These are phyloP conservation scores for Andrena flavipes DNA, from an alignment of 2,888 invertebrate genomes.

Conservation along the genomic window DNA sequence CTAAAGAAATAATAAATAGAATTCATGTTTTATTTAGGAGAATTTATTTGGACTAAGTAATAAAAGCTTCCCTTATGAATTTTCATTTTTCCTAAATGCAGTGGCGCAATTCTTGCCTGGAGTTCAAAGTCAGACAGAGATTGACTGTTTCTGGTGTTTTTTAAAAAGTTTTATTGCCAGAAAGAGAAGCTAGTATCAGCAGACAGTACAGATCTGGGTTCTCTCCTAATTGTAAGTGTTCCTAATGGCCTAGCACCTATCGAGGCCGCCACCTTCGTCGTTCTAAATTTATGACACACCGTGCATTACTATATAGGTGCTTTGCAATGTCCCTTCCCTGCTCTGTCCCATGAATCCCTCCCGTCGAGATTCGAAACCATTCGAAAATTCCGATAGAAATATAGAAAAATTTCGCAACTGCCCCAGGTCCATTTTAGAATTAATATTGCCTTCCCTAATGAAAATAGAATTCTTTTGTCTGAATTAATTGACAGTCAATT, in stretches of 20 bases:
- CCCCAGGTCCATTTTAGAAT: not conserved
- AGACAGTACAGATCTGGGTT: not conserved
- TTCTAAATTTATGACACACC: not conserved
- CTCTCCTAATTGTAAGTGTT: not conserved
- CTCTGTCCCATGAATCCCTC: not conserved
- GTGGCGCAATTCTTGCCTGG: not conserved
- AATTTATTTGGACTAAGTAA: not conserved
- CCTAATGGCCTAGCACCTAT: not conserved
- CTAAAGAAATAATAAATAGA: not conserved
- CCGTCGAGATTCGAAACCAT: too few relatives aligned
- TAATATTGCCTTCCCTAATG: too few relatives aligned
- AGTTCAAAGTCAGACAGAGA: not conserved
- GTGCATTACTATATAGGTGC: not conserved
- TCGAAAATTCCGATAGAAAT: not conserved
- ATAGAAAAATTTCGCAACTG: not conserved
- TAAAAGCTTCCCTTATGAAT: not conserved
- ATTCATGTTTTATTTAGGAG: not conserved
- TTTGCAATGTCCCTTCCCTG: not conserved
- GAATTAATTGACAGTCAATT: not conserved
- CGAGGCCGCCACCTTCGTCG: not conserved
- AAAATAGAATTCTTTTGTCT: not conserved
- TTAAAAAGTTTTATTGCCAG: slow-evolving; percentile 2
- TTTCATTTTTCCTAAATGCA: not conserved
- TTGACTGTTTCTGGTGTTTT: not conserved
- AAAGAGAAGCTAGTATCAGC: not conserved